Percentiles rank a stretch among this genome's conserved stretches.
Conservation (phyloP, 2,113 vertebrate genomes). For the Campylomormyrus tamandua region DNA sequence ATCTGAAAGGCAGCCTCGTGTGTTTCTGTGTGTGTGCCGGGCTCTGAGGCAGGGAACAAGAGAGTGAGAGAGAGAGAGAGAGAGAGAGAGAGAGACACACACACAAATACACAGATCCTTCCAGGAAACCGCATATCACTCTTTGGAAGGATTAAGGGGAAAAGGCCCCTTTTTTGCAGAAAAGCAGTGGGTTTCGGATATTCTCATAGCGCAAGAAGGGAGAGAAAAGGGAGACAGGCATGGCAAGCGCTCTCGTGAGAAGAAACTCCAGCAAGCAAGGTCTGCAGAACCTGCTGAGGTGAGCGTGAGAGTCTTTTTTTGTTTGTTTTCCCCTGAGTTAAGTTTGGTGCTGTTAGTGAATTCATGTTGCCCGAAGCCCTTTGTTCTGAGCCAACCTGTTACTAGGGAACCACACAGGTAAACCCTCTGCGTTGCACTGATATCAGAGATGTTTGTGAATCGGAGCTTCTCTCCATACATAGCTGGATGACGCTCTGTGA, state of each 20-base stretch:
- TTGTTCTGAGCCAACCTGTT: conserved; percentile 1
- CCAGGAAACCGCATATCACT: conserved; percentile 17
- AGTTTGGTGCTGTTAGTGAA: background rate
- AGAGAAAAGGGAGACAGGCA: conserved; percentile 20
- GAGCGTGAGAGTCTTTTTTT: conserved; percentile 39
- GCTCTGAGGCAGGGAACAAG: conserved; percentile 43
- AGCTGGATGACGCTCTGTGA: background rate
- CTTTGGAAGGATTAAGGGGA: background rate
- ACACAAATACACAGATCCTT: conserved; percentile 17
- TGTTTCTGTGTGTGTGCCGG: conserved; percentile 19
- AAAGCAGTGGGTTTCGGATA: conserved; percentile 1
- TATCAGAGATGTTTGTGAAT: background rate
- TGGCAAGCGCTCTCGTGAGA: conserved; percentile 60
- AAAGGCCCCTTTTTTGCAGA: background rate
- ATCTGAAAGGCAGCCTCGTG: conserved; percentile 44
- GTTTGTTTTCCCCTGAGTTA: background rate
- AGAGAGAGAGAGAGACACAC: conserved; percentile 9
- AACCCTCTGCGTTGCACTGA: background rate
- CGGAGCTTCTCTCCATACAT: background rate
- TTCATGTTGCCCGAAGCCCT: background rate
- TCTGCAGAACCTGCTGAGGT: conserved; percentile 77
- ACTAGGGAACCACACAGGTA: background rate
- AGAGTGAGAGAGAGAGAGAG: conserved; percentile 46
- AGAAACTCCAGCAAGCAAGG: conserved; percentile 69
- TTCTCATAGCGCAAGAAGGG: conserved; percentile 2